A percentile compares a stretch with the other conserved stretches of the same genome.
Conservation (phyloP, 2,113 vertebrate species). For the Melanostigma gelatinosum region DNA sequence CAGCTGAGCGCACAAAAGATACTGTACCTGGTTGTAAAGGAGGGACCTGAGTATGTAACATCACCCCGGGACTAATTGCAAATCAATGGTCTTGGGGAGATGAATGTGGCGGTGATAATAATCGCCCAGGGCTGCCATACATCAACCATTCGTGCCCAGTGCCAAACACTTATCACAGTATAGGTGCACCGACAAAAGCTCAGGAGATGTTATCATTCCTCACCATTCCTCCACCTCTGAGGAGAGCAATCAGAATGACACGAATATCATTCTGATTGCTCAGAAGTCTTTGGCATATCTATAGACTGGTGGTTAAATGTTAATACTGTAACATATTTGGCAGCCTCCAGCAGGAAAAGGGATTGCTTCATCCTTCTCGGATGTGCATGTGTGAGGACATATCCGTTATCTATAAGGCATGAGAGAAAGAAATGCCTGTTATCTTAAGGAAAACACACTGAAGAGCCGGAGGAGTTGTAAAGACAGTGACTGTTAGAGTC, state of each 20-base stretch:
- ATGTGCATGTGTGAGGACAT: conserved; percentile 52
- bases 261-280: conserved; percentile 52
- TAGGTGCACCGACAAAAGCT: conserved; percentile 42
- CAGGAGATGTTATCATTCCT: conserved; percentile 59
- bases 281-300: conserved; percentile 40
- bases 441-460: conserved; percentile 47
- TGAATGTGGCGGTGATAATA: conserved; percentile 65
- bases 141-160: conserved; percentile 62
- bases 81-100: conserved; percentile 72
- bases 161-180: conserved; percentile 59
- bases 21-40: conserved; percentile 55
- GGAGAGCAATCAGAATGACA: conserved; percentile 22
- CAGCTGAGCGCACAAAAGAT: conserved; percentile 40
- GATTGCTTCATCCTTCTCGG: conserved; percentile 54
- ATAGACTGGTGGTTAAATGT: conserved; percentile 66
- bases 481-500: conserved; percentile 38
- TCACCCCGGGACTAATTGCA: conserved; percentile 74
- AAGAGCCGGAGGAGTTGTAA: conserved; percentile 40
- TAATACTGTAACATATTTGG: conserved; percentile 58
- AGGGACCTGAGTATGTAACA: conserved; percentile 50
- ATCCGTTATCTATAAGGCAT: conserved; percentile 26
- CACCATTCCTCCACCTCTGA: conserved; percentile 15
- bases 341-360: conserved; percentile 38
- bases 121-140: conserved; percentile 45
- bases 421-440: conserved; percentile 29